phyloP scores from a whole-genome alignment of 2,888 invertebrate species.

The Sycophila texana region DNA sequence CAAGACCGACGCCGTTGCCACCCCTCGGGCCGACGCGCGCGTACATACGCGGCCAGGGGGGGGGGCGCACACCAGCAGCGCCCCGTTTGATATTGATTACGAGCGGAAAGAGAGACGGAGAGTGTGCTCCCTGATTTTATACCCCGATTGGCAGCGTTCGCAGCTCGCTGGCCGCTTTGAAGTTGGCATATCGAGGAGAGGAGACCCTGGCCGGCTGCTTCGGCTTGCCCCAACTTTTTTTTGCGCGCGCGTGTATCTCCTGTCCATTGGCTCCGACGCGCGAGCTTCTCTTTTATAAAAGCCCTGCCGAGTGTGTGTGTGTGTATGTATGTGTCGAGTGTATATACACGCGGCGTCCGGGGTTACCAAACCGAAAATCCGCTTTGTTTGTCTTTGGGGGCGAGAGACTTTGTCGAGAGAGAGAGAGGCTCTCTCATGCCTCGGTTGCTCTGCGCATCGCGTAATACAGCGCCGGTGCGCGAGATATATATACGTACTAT shows the following conservation, averaged over 20 bases:
- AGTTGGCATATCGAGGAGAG: constrained; percentile 55
- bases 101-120: constrained; percentile 59
- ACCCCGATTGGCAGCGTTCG: constrained; percentile 70
- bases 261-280: background rate
- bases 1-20: background rate
- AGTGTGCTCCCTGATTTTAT: constrained; percentile 68
- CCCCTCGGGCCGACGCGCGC: background rate
- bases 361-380: constrained; percentile 45
- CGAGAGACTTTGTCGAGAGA: background rate
- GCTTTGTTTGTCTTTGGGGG: constrained; percentile 46
- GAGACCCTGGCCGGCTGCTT: background rate
- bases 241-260: background rate
- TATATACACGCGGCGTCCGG: background rate
- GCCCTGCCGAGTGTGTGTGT: no score
- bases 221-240: constrained; percentile 26
- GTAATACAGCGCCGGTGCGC: no score
- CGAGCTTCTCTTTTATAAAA: no score
- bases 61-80: constrained; percentile 61
- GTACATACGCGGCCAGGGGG: constrained; percentile 14
- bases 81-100: constrained; percentile 71
- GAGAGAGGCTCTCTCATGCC: background rate
- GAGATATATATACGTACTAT: no score
- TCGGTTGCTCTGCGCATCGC: background rate
- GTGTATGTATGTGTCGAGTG: background rate
- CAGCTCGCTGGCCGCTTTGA: constrained; percentile 70